Conservation (phyloP, 2,888 invertebrate species). For the Drosophila cracens region DNA sequence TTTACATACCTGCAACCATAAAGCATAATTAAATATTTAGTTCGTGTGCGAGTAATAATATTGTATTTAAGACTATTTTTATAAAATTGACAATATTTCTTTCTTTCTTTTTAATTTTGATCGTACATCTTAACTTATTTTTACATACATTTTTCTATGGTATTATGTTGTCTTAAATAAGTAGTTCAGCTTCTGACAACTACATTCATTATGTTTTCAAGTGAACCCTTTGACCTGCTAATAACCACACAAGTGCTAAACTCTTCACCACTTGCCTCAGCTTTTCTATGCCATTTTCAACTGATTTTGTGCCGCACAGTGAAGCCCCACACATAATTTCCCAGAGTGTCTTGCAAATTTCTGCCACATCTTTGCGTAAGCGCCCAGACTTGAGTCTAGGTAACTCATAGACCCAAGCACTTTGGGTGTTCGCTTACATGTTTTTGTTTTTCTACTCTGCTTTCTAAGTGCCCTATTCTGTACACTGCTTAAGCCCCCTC, state of each 20-base stretch:
- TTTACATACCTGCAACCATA: constrained; percentile 51
- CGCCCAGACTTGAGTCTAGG: constrained; percentile 45
- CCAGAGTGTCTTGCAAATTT: constrained; percentile 25
- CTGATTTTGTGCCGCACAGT: constrained; percentile 23
- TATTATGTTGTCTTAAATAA: background rate
- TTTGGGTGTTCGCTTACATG: constrained; percentile 74
- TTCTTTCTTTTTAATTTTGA: background rate
- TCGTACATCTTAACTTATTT: background rate
- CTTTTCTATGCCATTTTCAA: constrained; percentile 33
- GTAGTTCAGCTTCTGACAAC: background rate
- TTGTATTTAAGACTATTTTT: background rate
- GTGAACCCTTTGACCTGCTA: constrained; percentile 68
- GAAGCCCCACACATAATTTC: constrained; percentile 41
- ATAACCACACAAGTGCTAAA: constrained; percentile 45
- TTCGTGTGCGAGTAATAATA: background rate
- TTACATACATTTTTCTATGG: background rate
- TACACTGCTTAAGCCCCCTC: background rate
- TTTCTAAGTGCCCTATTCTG: constrained; percentile 50
- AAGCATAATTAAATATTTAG: constrained; percentile 3
- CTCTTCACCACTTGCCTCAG: constrained; percentile 33
- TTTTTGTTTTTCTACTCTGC: constrained; percentile 45
- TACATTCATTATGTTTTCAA: constrained; percentile 48
- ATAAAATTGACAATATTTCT: background rate
- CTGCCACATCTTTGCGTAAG: constrained; percentile 30
- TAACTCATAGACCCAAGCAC: constrained; percentile 65